Percentiles rank a stretch among this genome's conserved stretches.
Conservation (phyloP, 2,113 vertebrate species). For the Pachyramphus minor region DNA sequence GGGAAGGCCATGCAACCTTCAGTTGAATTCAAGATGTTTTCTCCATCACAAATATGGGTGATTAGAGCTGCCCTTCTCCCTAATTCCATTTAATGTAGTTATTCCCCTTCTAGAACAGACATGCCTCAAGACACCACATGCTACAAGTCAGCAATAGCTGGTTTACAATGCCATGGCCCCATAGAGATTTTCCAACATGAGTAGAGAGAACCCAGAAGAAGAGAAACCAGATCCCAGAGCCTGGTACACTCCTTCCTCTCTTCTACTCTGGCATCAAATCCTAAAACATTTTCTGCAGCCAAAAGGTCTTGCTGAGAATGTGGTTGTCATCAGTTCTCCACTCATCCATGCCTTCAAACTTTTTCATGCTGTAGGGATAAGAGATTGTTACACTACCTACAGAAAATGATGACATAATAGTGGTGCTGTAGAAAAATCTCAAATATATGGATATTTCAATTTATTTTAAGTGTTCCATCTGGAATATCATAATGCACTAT, state of each 20-base stretch:
- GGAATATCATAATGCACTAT: constrained; percentile 40
- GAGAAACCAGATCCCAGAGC: neutral
- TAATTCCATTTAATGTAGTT: neutral
- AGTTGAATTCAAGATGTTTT: neutral
- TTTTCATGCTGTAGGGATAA: neutral
- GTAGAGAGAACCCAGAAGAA: neutral
- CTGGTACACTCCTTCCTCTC: neutral
- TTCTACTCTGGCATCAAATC: neutral
- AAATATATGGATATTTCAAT: constrained; percentile 16
- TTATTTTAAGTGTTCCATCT: constrained; percentile 53
- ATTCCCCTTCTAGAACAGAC: neutral
- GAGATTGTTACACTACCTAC: neutral
- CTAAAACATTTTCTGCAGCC: neutral
- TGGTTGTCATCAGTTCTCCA: neutral
- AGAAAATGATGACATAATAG: constrained; percentile 18
- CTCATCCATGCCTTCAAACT: neutral
- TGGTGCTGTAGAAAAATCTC: neutral
- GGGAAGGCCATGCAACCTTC: neutral
- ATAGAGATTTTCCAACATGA: neutral
- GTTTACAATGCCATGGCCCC: neutral
- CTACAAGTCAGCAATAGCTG: neutral
- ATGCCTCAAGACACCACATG: neutral
- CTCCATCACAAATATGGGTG: neutral
- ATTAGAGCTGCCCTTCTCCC: neutral
- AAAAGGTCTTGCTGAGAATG: neutral